Conservation (phyloP, 2,888 invertebrate species). For the Vannuccia rotundouncinata region DNA sequence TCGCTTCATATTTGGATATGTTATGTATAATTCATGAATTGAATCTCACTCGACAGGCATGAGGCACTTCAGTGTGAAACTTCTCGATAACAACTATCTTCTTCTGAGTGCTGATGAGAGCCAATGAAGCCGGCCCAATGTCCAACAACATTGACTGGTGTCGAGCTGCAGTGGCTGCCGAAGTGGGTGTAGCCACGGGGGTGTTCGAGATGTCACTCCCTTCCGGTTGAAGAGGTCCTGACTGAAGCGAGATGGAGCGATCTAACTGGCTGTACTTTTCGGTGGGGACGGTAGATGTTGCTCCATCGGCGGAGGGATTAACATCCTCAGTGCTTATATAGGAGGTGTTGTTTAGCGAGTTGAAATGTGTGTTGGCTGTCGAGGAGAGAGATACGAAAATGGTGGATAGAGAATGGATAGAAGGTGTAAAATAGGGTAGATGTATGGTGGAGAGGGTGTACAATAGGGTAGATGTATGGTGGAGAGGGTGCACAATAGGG, state of each 20-base stretch:
- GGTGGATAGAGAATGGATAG: too few species aligned
- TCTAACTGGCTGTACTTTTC: not conserved
- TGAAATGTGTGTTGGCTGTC: not conserved
- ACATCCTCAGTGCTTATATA: not conserved
- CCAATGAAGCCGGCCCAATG: conserved; percentile 1
- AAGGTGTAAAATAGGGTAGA: too few species aligned
- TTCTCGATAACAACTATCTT: not conserved
- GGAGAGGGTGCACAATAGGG: too few species aligned
- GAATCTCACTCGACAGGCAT: conserved; percentile 6
- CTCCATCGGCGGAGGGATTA: not conserved
- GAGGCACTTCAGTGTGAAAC: conserved; percentile 9
- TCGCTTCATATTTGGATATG: too few species aligned
- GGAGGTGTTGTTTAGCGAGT: not conserved
- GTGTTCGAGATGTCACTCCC: not conserved
- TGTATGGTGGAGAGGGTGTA: too few species aligned
- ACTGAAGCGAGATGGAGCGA: not conserved
- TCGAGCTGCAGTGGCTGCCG: not conserved
- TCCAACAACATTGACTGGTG: not conserved
- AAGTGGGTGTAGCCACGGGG: not conserved
- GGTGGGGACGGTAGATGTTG: not conserved
- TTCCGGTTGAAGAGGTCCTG: too few species aligned
- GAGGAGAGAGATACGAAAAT: too few species aligned
- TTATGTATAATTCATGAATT: too few species aligned
- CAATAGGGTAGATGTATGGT: too few species aligned
- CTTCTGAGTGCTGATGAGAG: not conserved